Conservation (phyloP, 1,140 invertebrate species). For the Holotrichia oblita region DNA sequence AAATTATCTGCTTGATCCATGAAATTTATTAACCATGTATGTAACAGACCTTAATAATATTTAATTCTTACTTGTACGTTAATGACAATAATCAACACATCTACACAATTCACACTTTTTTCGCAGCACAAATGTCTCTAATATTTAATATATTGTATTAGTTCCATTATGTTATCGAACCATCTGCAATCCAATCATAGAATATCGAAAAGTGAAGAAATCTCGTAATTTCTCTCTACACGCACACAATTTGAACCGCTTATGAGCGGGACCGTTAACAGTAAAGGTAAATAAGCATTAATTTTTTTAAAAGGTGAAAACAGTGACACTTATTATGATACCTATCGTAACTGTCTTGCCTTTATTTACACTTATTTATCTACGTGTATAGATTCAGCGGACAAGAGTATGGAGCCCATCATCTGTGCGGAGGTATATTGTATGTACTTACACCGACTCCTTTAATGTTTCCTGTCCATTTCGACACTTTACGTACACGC, state of each 20-base stretch:
- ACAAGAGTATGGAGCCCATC: neutral
- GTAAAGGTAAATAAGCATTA: conserved; percentile 19
- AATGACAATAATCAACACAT: conserved; percentile 27
- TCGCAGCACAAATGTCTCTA: neutral
- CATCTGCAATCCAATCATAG: conserved; percentile 9
- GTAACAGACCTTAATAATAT: neutral
- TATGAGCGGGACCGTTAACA: neutral
- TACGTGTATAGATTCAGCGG: neutral
- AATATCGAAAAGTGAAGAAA: neutral
- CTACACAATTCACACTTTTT: conserved; percentile 15
- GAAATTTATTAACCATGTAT: neutral
- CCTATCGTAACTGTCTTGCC: conserved; percentile 30
- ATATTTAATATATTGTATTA: conserved; percentile 7
- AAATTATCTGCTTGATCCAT: neutral
- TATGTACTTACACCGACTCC: conserved; percentile 20
- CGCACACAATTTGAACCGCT: neutral
- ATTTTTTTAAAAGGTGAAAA: conserved; percentile 35
- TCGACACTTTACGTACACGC: conserved; percentile 32
- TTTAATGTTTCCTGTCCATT: conserved; percentile 30
- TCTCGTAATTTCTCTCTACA: neutral
- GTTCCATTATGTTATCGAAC: neutral
- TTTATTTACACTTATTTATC: conserved; percentile 30
- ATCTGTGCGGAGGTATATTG: conserved; percentile 2
- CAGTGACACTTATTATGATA: conserved; percentile 25
- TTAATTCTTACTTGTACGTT: neutral